Conservation (phyloP, 37 sponge, comb jelly and placozoan genomes). For the Haliclona indistincta region DNA sequence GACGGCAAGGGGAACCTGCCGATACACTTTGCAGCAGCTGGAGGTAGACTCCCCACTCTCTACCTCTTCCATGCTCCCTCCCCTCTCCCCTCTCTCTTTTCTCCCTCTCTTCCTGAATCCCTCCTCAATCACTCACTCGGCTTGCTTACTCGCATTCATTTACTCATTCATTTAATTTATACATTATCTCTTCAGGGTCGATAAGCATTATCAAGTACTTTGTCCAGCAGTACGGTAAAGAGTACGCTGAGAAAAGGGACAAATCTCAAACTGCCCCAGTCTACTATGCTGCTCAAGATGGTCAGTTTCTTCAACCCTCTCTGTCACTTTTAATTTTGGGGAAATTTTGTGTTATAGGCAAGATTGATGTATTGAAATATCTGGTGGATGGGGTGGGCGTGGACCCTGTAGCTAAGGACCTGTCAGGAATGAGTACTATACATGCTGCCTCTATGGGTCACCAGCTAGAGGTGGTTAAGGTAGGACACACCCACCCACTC, state of each 20-base stretch:
- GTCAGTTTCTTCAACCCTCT: constrained; percentile 6
- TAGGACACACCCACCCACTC: too few relatives aligned
- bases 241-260: constrained; percentile 54
- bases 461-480: constrained; percentile 59
- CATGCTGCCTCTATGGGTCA: constrained; percentile 78
- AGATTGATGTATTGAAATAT: constrained; percentile 59
- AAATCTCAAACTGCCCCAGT: constrained; percentile 57
- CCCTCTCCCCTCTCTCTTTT: too few relatives aligned
- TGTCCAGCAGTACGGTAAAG: constrained; percentile 56
- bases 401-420: constrained; percentile 63
- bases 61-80: too few relatives aligned
- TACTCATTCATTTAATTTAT: too few relatives aligned
- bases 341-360: constrained; percentile 25
- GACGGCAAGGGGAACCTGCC: constrained; percentile 63
- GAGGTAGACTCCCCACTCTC: too few relatives aligned
- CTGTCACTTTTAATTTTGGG: background rate
- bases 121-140: too few relatives aligned
- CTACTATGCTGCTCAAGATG: constrained; percentile 83
- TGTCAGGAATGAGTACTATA: constrained; percentile 59
- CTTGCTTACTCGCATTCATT: too few relatives aligned
- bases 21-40: constrained; percentile 87
- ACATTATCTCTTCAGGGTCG: constrained; percentile 45
- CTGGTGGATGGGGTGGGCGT: constrained; percentile 59
- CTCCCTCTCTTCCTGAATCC: too few relatives aligned
- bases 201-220: constrained; percentile 66